Evolutionary conservation across 1,140 invertebrate species (phyloP).

Genomic region (Drosophila prosaltans): DNA sequence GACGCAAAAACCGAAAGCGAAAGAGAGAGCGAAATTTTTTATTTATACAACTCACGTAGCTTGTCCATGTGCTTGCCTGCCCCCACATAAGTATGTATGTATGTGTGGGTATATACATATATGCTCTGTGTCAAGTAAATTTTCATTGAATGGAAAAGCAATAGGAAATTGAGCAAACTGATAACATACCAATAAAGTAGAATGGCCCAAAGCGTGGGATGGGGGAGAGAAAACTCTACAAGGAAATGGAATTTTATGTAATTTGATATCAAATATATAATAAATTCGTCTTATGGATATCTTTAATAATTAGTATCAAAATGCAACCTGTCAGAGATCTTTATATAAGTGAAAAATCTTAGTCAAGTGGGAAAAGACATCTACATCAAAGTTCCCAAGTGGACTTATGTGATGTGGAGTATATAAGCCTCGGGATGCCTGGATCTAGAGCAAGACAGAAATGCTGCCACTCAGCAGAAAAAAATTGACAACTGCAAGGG

Average conservation of each 20-base stretch:
- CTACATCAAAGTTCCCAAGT: neutral
- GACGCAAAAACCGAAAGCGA: constrained; percentile 27
- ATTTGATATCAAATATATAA: neutral
- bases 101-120: constrained; percentile 18
- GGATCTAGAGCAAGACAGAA: constrained; percentile 50
- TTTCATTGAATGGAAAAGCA: constrained; percentile 62
- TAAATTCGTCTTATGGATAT: neutral
- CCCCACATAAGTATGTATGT: neutral
- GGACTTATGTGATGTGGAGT: constrained; percentile 3
- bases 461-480: constrained; percentile 32
- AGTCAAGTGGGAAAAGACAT: neutral
- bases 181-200: constrained; percentile 39
- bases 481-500: constrained; percentile 6
- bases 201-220: neutral
- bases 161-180: constrained; percentile 52
- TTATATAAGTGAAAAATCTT: neutral
- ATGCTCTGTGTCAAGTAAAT: constrained; percentile 58
- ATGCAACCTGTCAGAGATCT: neutral
- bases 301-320: neutral
- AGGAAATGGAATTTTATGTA: constrained; percentile 1
- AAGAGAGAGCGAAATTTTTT: constrained; percentile 43
- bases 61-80: constrained; percentile 15
- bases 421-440: constrained; percentile 20
- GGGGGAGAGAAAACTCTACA: neutral
- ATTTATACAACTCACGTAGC: constrained; percentile 76